Conservation (phyloP, 2,113 vertebrate species). For the Pituophis catenifer region DNA sequence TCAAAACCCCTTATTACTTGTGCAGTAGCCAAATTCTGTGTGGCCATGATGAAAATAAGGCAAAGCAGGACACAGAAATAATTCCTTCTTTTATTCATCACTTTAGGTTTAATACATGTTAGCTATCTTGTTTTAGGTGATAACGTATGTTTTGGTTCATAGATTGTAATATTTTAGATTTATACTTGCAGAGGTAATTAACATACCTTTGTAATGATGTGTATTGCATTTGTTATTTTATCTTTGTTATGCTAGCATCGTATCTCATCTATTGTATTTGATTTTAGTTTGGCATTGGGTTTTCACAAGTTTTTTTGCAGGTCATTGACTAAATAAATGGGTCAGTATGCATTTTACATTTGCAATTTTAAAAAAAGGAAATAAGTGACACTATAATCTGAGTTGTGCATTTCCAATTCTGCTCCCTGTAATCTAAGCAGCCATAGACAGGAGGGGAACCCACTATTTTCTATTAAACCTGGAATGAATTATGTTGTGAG, state of each 20-base stretch:
- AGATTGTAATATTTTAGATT: background rate
- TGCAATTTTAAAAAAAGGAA: background rate
- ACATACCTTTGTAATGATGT: background rate
- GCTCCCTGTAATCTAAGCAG: background rate
- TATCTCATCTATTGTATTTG: background rate
- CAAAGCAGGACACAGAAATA: background rate
- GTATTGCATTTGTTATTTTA: background rate
- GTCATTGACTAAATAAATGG: background rate
- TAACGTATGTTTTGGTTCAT: background rate
- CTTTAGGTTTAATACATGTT: background rate
- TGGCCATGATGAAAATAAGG: background rate
- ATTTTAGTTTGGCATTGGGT: background rate
- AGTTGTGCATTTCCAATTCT: background rate
- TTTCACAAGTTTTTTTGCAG: background rate
- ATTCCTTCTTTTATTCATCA: background rate
- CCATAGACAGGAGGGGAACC: background rate
- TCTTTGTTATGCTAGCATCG: background rate
- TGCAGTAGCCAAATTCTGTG: background rate
- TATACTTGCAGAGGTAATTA: background rate
- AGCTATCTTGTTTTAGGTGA: background rate
- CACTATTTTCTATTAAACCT: background rate
- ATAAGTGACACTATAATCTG: background rate
- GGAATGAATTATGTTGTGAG: background rate
- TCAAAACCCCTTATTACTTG: background rate
- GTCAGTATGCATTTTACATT: background rate